These are phyloP conservation scores for Elegia similella DNA, from an alignment of 2,888 invertebrate species.

Conservation along the genomic window DNA sequence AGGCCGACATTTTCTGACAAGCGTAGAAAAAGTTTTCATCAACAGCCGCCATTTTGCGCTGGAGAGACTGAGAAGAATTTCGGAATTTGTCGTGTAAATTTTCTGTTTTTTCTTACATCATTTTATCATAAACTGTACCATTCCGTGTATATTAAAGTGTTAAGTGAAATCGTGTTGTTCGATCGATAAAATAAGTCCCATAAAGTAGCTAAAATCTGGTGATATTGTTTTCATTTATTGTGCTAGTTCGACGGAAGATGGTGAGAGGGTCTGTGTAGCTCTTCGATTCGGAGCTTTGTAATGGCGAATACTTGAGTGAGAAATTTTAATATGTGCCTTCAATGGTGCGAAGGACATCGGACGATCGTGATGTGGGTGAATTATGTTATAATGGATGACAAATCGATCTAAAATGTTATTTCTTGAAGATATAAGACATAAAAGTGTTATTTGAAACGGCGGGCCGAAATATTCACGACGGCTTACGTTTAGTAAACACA, in stretches of 20 bases:
- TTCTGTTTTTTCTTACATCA: slow-evolving; percentile 83
- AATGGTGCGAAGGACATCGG: slow-evolving; percentile 86
- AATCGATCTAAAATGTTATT: slow-evolving; percentile 80
- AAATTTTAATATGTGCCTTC: slow-evolving; percentile 88
- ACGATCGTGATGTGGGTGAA: slow-evolving; percentile 85
- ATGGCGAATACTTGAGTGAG: slow-evolving; percentile 90
- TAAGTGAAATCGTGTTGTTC: slow-evolving; percentile 77
- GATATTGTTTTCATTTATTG: slow-evolving; percentile 87
- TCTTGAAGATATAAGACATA: slow-evolving; percentile 77
- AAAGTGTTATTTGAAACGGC: slow-evolving; percentile 81
- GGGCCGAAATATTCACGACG: slow-evolving; percentile 83
- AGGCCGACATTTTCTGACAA: slow-evolving; percentile 90
- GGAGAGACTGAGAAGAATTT: slow-evolving; percentile 89
- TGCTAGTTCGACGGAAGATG: slow-evolving; percentile 88
- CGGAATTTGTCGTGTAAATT: slow-evolving; percentile 87
- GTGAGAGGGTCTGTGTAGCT: slow-evolving; percentile 87
- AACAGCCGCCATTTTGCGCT: slow-evolving; percentile 97
- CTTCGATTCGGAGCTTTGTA: slow-evolving; percentile 87
- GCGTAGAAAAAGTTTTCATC: slow-evolving; percentile 97
- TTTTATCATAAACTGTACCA: slow-evolving; percentile 79
- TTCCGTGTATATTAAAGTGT: slow-evolving; percentile 83
- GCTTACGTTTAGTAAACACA: slow-evolving; percentile 86
- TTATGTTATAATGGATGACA: slow-evolving; percentile 78
- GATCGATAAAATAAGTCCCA: slow-evolving; percentile 71
- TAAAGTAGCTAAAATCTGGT: slow-evolving; percentile 79